phyloP scores from a whole-genome alignment of 2,888 invertebrate species.

The Sepioteuthis lessoniana region DNA sequence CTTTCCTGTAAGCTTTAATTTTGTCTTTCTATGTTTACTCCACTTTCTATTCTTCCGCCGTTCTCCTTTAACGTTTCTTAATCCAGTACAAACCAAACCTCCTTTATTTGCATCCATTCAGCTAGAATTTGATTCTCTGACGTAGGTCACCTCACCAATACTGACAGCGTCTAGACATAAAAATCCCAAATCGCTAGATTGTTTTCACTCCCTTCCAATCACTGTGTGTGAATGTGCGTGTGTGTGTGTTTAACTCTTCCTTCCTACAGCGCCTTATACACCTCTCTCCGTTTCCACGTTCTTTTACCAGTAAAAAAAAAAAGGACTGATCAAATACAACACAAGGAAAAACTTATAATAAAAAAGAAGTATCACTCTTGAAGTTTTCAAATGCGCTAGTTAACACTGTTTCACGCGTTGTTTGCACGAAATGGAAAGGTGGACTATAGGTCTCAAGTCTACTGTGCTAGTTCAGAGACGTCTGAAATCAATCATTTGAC shows the following conservation, averaged over 20 bases:
- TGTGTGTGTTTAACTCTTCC: background rate
- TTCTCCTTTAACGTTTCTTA: background rate
- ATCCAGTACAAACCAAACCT: background rate
- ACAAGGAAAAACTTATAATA: background rate
- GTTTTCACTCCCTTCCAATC: background rate
- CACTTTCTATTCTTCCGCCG: background rate
- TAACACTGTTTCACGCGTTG: background rate
- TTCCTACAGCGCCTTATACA: background rate
- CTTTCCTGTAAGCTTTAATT: too few species aligned
- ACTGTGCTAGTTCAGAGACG: background rate
- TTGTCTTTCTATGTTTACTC: background rate
- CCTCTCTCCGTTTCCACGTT: background rate
- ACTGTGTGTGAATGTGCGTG: background rate
- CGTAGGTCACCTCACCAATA: background rate
- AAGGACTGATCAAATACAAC: background rate
- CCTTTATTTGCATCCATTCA: background rate
- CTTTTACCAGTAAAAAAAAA: background rate
- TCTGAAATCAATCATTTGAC: background rate
- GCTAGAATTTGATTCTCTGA: background rate
- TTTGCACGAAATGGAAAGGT: conserved; percentile 18
- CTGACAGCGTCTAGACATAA: conserved; percentile 33
- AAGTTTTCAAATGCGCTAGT: conserved; percentile 2
- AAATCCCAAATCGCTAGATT: conserved; percentile 17
- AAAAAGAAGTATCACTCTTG: background rate
- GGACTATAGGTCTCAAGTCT: background rate